These are phyloP conservation scores for Caenorhabditis wallacei DNA, from an alignment of 2,888 invertebrate species.

Conservation along the genomic window DNA sequence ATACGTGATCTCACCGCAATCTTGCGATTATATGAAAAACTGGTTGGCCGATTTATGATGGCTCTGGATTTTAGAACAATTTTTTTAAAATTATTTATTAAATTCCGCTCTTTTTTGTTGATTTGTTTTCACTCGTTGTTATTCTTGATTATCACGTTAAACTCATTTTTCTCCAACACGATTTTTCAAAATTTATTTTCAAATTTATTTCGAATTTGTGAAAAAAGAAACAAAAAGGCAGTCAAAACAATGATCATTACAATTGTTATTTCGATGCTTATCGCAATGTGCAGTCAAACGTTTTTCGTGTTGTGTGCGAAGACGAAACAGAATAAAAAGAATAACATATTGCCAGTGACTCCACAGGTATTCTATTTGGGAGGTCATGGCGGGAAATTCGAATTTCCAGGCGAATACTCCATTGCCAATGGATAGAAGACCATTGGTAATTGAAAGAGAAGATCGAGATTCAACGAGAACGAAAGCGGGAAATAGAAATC, in stretches of 20 bases:
- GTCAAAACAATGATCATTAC: constrained; percentile 49
- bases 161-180: background rate
- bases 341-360: background rate
- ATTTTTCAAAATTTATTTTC: background rate
- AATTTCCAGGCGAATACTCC: constrained; percentile 10
- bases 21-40: constrained; percentile 79
- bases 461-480: constrained; percentile 44
- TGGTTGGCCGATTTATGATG: constrained; percentile 68
- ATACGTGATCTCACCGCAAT: constrained; percentile 80
- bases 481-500: constrained; percentile 22
- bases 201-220: constrained; percentile 3
- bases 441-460: constrained; percentile 18
- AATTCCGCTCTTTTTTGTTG: constrained; percentile 24
- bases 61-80: constrained; percentile 7
- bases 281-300: constrained; percentile 34
- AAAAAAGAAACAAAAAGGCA: background rate
- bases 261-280: constrained; percentile 63
- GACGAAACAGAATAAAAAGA: constrained; percentile 20
- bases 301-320: constrained; percentile 48
- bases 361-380: constrained; percentile 5
- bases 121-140: constrained; percentile 14
- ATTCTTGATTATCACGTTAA: constrained; percentile 4
- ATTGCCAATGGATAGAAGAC: background rate
- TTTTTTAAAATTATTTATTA: background rate
- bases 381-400: too few relatives aligned